Evolutionary conservation across 2,113 vertebrate species (phyloP).

Genomic region (Climacteris rufus): DNA sequence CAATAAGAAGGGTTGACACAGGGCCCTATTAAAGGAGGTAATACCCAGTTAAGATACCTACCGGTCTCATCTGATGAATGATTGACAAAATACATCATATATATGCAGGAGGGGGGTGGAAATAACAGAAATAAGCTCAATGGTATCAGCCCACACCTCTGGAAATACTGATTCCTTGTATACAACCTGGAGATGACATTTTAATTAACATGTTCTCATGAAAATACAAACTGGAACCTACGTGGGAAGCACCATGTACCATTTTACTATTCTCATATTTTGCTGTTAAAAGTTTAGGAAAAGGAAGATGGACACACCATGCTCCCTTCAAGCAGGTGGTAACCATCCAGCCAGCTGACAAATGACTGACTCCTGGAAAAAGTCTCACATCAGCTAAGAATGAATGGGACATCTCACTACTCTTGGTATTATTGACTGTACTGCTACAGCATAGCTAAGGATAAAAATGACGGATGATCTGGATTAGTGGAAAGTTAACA

Average conservation of each 20-base stretch:
- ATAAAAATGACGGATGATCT: neutral
- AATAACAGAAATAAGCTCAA: neutral
- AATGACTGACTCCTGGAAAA: neutral
- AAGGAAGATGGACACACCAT: neutral
- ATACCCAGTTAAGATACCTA: neutral
- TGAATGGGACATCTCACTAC: neutral
- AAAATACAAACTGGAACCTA: neutral
- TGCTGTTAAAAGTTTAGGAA: neutral
- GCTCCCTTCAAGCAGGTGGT: neutral
- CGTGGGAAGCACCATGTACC: neutral
- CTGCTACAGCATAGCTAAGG: neutral
- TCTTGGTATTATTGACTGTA: neutral
- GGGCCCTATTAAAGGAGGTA: neutral
- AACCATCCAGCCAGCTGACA: neutral
- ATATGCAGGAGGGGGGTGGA: neutral
- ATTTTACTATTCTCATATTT: neutral
- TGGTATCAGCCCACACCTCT: neutral
- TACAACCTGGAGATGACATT: neutral
- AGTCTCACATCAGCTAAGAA: neutral
- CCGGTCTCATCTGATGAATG: neutral
- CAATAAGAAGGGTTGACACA: neutral
- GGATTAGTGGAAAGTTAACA: neutral
- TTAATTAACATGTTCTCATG: neutral
- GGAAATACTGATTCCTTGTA: neutral
- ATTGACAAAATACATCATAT: neutral